A percentile compares a stretch with the other conserved stretches of the same genome.
phyloP scores from a whole-genome alignment of 1,140 invertebrate genomes.

The Psilanteris sp. region DNA sequence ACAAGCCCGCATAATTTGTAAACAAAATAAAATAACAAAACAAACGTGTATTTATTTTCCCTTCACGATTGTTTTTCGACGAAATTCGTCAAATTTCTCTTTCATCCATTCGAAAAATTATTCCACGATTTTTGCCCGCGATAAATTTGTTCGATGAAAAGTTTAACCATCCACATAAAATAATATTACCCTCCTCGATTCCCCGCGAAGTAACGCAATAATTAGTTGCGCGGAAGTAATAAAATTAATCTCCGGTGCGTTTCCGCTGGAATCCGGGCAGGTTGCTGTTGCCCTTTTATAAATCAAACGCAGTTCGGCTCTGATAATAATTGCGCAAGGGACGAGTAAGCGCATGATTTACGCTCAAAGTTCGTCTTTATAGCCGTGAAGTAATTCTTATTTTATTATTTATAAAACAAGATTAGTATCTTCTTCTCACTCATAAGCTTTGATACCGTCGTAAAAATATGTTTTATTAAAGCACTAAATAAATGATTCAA shows the following conservation, averaged over 20 bases:
- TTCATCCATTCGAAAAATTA: too few species aligned
- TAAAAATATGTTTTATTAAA: constrained; percentile 60
- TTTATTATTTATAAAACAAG: constrained; percentile 63
- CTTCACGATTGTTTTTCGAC: too few species aligned
- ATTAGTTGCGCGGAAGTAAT: constrained; percentile 77
- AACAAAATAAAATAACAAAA: too few species aligned
- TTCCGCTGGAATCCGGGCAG: constrained; percentile 55
- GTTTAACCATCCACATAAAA: too few species aligned
- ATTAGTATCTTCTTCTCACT: constrained; percentile 52
- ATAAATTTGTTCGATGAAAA: too few species aligned
- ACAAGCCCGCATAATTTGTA: too few species aligned
- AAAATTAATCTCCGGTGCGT: constrained; percentile 74
- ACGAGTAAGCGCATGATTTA: constrained; percentile 69
- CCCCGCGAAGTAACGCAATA: constrained; percentile 73
- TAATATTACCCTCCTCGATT: constrained; percentile 34
- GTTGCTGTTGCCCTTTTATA: constrained; percentile 72
- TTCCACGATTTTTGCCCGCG: too few species aligned
- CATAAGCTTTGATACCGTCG: constrained; percentile 32
- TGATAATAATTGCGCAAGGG: constrained; percentile 74
- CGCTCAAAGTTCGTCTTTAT: constrained; percentile 69
- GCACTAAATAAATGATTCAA: constrained; percentile 48
- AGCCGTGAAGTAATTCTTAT: constrained; percentile 51
- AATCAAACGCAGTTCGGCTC: constrained; percentile 78
- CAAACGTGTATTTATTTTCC: too few species aligned
- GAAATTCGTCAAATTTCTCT: too few species aligned